Base-by-base conservation (phyloP, 2,797 vertebrate species). In the Astyanax mexicanus region DNA sequence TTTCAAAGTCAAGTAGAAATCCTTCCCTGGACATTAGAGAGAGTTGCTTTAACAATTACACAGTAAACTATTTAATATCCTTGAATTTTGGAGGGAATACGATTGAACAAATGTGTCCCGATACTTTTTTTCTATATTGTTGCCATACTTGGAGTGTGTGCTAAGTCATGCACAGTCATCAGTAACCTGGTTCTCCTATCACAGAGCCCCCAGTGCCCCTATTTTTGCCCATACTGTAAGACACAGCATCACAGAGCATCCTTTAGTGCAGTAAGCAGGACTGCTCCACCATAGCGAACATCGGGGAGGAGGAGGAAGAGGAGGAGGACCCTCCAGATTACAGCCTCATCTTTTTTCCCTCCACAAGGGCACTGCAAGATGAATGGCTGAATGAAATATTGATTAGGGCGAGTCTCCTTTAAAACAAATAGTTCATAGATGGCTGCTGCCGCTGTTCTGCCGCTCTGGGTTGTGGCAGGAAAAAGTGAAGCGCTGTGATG, bases 341-440 rank as follows among this genome's bases (percentile, higher is more conserved):
- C 64, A 66, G 25, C 2, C 44, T n/a, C 19, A 13, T 35, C 35
- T 45, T 65, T 65, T 37, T 44, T 4, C 25, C 37, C 5, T 32
- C 29, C 47, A 19, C 25, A 38, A 44, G 62, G 72, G 51, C 12
- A 70, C 42, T 47, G 54, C 37, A 67, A 64, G 37, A 66, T 72
- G 23, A 68, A 44, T 11, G 38, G 9, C 68, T 68, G 61, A 72
- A 75, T 64, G 61, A 60, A 58, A 57, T 65, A 76, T 58, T 69
- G 80, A 73, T 79, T 37, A 51, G 17, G 17, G 11, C 52, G 47
- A 11, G 69, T 19, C 76, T 74, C 27, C 70, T 68, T 55, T 72
- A 67, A 62, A 75, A 68, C 61, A 35, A 45, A 68, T 69, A 47
- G 35, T 47, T 78, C 70, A 67, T 40, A 57, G 47, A 11, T 17